phyloP scores from a whole-genome alignment of 2,113 vertebrate species.

The Oryzias curvinotus region DNA sequence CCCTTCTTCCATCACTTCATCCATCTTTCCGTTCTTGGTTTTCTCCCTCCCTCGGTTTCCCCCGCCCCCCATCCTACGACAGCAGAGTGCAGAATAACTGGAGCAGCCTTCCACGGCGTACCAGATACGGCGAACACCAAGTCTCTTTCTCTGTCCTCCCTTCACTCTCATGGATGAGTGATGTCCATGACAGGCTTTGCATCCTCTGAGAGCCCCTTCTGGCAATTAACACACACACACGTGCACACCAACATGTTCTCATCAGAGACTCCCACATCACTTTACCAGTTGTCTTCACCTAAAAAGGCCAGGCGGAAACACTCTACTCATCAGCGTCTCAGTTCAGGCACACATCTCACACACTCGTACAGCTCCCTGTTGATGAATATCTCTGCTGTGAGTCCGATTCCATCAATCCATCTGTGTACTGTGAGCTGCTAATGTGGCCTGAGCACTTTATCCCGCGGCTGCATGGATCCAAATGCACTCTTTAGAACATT shows the following conservation, averaged over 20 bases:
- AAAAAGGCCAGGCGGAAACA: slow-evolving; percentile 50
- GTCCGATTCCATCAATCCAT: slow-evolving; percentile 43
- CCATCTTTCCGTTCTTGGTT: slow-evolving; percentile 9
- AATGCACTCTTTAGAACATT: background rate
- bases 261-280: slow-evolving; percentile 67
- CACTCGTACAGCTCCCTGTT: slow-evolving; percentile 26
- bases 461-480: slow-evolving; percentile 4
- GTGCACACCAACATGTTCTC: slow-evolving; percentile 22
- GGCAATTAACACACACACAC: slow-evolving; percentile 46
- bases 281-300: slow-evolving; percentile 67
- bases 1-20: slow-evolving; percentile 21
- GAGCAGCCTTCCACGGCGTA: slow-evolving; percentile 48
- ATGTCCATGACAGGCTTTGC: slow-evolving; percentile 58
- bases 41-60: background rate
- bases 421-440: slow-evolving; percentile 6
- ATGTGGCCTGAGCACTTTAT: slow-evolving; percentile 16
- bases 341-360: slow-evolving; percentile 25
- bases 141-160: slow-evolving; percentile 15
- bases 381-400: slow-evolving; percentile 35
- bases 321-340: slow-evolving; percentile 52
- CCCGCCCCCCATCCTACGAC: slow-evolving; percentile 12
- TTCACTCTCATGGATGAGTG: slow-evolving; percentile 59
- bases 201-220: slow-evolving; percentile 60
- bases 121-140: slow-evolving; percentile 34
- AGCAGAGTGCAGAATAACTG: slow-evolving; percentile 56